Evolutionary conservation across 2,113 vertebrate species (phyloP).

Genomic region (Dicerorhinus sumatrensis): DNA sequence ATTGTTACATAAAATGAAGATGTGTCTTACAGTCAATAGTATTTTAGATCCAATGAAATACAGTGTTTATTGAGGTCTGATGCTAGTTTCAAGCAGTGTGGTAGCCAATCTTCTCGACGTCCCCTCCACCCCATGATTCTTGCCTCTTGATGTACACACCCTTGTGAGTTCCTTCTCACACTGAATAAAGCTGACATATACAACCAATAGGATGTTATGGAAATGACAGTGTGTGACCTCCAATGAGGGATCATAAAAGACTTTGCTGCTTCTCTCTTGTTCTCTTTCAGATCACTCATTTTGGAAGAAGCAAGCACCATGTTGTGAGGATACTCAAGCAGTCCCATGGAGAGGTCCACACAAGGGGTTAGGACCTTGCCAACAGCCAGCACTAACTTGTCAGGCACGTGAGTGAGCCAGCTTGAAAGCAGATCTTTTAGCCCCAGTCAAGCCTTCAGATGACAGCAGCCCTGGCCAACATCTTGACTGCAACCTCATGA

Average conservation of each 20-base stretch:
- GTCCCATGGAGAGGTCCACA: not conserved
- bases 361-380: not conserved
- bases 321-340: not conserved
- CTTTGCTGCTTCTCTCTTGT: not conserved
- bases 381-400: not conserved
- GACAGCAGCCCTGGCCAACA: not conserved
- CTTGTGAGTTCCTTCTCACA: not conserved
- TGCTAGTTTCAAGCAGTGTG: not conserved
- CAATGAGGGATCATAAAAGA: not conserved
- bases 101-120: not conserved
- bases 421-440: not conserved
- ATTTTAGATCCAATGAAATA: not conserved
- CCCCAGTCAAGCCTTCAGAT: not conserved
- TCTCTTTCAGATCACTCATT: not conserved
- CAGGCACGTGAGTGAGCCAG: not conserved
- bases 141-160: not conserved
- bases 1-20: slow-evolving; percentile 10
- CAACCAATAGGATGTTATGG: not conserved
- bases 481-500: not conserved
- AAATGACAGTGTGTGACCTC: not conserved
- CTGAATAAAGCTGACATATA: not conserved
- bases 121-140: not conserved
- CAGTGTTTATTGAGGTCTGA: not conserved
- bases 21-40: not conserved
- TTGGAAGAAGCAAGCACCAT: not conserved